Evolutionary conservation across 2,888 invertebrate species (phyloP).

Genomic region (Schizotus pectinicornis): DNA sequence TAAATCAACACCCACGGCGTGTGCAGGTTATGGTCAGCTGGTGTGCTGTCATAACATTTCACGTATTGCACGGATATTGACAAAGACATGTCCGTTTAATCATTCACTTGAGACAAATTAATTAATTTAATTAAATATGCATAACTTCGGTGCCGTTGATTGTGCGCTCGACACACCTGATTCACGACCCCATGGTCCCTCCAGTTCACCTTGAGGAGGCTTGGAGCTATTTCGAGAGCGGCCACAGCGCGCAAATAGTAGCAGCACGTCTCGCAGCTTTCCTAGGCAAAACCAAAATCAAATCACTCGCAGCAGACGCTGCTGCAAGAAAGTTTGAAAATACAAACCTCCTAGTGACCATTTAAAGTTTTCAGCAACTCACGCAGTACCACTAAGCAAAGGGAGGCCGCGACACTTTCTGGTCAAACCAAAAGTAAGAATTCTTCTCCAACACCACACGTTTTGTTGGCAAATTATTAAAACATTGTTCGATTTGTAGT

Average conservation of each 20-base stretch:
- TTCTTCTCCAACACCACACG: too few species aligned
- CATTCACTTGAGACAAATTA: constrained; percentile 13
- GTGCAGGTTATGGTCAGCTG: not conserved
- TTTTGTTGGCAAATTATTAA: too few species aligned
- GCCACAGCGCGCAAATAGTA: not conserved
- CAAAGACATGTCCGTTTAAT: constrained; percentile 7
- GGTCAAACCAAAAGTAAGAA: too few species aligned
- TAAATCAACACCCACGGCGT: not conserved
- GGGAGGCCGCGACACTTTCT: too few species aligned
- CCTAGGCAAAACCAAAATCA: not conserved
- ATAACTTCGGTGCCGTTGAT: not conserved
- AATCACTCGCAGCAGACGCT: not conserved
- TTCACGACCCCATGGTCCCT: too few species aligned
- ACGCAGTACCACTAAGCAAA: too few species aligned
- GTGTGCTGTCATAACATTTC: constrained; percentile 4
- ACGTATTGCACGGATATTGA: not conserved
- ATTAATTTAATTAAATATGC: constrained; percentile 16
- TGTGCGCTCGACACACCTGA: not conserved
- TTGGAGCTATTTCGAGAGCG: not conserved
- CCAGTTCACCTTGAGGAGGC: not conserved
- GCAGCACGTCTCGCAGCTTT: not conserved
- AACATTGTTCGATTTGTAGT: too few species aligned
- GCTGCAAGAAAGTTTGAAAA: too few species aligned
- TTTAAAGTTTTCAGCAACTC: too few species aligned
- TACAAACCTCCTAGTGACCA: too few species aligned